Conservation (phyloP, 2,113 vertebrate genomes). For the Crotalus horridus region DNA sequence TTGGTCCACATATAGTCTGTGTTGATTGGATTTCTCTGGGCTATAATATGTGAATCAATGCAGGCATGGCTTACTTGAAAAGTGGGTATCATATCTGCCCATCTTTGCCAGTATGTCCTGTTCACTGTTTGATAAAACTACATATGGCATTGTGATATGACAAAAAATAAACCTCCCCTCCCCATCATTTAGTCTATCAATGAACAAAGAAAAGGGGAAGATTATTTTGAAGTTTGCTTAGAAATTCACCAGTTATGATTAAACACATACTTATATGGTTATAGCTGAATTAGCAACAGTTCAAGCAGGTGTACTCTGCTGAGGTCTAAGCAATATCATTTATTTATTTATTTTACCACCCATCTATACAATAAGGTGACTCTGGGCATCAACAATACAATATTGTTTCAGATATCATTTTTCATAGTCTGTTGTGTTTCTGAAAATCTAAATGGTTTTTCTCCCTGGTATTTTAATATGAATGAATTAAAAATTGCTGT, state of each 20-base stretch:
- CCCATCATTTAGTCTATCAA: neutral
- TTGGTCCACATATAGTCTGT: neutral
- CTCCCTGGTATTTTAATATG: neutral
- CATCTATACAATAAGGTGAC: neutral
- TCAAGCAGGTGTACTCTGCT: neutral
- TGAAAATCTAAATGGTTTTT: neutral
- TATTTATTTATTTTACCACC: neutral
- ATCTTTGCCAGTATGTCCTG: neutral
- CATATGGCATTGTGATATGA: neutral
- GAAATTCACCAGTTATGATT: neutral
- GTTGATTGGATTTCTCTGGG: neutral
- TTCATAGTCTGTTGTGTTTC: neutral
- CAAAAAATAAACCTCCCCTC: neutral
- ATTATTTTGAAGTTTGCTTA: neutral
- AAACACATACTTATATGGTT: neutral
- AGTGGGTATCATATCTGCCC: neutral
- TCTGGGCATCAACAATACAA: neutral
- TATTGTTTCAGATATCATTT: neutral
- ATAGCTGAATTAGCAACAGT: neutral
- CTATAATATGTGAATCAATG: neutral
- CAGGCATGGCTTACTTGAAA: neutral
- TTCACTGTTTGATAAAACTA: neutral
- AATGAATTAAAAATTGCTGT: neutral
- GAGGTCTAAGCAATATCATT: neutral
- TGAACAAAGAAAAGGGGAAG: neutral